Conservation (phyloP, 1,140 invertebrate genomes). For the Riptortus pedestris region DNA sequence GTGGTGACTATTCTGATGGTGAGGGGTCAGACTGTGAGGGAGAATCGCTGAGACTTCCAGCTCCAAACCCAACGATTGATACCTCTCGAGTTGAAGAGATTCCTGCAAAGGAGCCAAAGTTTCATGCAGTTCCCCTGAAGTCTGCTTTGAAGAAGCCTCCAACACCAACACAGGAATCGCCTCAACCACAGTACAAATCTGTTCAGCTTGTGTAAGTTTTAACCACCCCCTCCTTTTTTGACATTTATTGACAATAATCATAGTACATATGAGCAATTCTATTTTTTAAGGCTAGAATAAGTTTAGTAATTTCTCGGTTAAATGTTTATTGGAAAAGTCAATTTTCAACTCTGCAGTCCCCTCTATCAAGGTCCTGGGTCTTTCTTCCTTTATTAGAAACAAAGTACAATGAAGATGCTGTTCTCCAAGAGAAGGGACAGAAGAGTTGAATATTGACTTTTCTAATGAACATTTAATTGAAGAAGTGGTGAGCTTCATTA, state of each 20-base stretch:
- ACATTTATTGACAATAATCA: neutral
- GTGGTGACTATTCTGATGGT: constrained; percentile 47
- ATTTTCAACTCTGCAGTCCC: too few species aligned
- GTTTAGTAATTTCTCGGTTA: too few species aligned
- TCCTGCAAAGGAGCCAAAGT: constrained; percentile 72
- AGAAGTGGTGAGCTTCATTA: too few species aligned
- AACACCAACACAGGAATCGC: constrained; percentile 65
- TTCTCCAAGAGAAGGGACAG: too few species aligned
- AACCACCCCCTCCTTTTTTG: constrained; percentile 3
- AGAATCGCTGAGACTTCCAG: constrained; percentile 42
- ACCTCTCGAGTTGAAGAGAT: constrained; percentile 77
- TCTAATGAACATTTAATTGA: too few species aligned
- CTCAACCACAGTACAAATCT: constrained; percentile 44
- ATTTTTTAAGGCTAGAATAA: too few species aligned
- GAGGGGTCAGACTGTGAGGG: constrained; percentile 45
- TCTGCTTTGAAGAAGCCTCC: constrained; percentile 77
- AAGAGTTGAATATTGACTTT: too few species aligned
- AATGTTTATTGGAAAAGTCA: too few species aligned
- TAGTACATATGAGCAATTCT: neutral
- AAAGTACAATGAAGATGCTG: too few species aligned
- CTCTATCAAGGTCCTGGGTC: too few species aligned
- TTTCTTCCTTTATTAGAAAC: too few species aligned
- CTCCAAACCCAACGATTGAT: constrained; percentile 56
- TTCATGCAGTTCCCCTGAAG: constrained; percentile 80
- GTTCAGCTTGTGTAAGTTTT: constrained; percentile 34